Evolutionary conservation across 2,113 vertebrate genomes (phyloP).

Genomic region (Panthera uncia): DNA sequence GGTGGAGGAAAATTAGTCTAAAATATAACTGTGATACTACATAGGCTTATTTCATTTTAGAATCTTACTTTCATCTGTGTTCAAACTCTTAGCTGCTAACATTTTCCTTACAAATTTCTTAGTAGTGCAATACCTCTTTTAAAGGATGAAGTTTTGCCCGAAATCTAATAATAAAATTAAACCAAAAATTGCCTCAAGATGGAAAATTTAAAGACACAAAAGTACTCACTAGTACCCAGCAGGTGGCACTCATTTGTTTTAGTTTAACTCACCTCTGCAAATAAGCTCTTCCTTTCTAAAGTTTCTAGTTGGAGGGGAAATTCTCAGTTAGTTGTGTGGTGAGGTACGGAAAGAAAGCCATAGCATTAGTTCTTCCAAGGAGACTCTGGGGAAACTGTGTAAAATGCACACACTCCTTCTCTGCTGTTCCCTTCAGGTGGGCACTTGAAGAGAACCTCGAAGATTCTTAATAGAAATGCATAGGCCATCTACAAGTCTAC

Average conservation of each 20-base stretch:
- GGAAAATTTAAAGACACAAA: background rate
- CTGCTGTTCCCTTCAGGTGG: background rate
- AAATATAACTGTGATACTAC: background rate
- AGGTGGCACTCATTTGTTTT: constrained; percentile 40
- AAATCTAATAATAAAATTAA: constrained; percentile 5
- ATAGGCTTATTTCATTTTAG: background rate
- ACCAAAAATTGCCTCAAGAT: background rate
- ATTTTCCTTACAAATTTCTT: constrained; percentile 23
- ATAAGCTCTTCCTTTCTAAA: background rate
- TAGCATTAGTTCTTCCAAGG: background rate
- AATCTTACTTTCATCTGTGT: background rate
- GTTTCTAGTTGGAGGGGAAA: background rate
- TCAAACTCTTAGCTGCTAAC: background rate
- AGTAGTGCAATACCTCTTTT: background rate
- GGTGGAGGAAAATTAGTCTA: background rate
- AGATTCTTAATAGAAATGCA: background rate
- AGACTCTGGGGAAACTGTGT: background rate
- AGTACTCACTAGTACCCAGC: constrained; percentile 48
- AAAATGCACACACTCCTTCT: background rate
- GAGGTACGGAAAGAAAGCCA: background rate
- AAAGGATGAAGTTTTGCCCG: background rate
- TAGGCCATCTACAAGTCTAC: background rate
- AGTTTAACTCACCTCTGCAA: background rate
- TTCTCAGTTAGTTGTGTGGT: background rate
- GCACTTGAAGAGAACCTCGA: background rate